These are phyloP conservation scores for Aspidiotus rigidus DNA, from an alignment of 2,888 invertebrate genomes.

Conservation along the genomic window DNA sequence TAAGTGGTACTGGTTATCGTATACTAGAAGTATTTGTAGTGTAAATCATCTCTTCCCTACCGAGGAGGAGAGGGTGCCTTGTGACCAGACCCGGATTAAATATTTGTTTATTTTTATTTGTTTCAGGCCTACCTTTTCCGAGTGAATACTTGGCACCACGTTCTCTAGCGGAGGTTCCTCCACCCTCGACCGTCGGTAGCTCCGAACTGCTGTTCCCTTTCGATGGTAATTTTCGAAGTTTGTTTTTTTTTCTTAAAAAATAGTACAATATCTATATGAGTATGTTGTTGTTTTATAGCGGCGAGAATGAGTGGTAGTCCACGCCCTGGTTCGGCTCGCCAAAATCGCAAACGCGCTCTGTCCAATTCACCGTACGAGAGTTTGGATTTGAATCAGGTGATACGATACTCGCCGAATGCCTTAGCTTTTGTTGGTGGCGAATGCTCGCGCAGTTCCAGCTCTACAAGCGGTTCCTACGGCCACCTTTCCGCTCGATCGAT, in stretches of 20 bases:
- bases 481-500: constrained; percentile 57
- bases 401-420: constrained; percentile 88
- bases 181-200: constrained; percentile 19
- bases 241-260: not conserved
- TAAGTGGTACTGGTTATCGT: too few species aligned
- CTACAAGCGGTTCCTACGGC: constrained; percentile 88
- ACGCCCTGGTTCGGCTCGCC: constrained; percentile 19
- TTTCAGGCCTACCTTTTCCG: constrained; percentile 31
- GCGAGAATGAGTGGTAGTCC: constrained; percentile 29
- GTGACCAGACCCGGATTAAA: not conserved
- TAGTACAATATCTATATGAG: not conserved
- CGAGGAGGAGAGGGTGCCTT: not conserved
- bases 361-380: constrained; percentile 93
- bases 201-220: constrained; percentile 20
- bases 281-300: constrained; percentile 14
- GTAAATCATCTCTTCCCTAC: too few species aligned
- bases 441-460: constrained; percentile 73
- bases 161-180: constrained; percentile 23
- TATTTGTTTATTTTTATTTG: not conserved
- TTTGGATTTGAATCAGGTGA: constrained; percentile 90
- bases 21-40: too few species aligned
- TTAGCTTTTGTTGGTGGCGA: constrained; percentile 56
- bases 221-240: constrained; percentile 26
- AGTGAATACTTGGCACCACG: constrained; percentile 25
- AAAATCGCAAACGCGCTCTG: constrained; percentile 77